Base-by-base conservation (phyloP, 2,797 vertebrate species). In the Melanotaenia maccullochi region DNA sequence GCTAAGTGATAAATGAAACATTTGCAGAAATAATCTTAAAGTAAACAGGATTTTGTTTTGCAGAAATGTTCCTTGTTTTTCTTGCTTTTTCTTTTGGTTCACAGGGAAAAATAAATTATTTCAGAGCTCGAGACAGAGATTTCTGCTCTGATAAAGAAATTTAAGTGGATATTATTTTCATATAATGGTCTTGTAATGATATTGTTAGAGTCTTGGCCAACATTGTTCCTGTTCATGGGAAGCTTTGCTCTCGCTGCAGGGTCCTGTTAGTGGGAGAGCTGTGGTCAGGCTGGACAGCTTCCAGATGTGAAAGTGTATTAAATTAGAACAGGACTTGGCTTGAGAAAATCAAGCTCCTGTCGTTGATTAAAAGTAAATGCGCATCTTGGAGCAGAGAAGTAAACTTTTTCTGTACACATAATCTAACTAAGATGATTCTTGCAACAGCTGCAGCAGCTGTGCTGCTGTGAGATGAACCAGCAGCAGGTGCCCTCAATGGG, bases 261-360 rank as follows among this genome's bases (percentile, higher is more conserved):
- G 33, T 22, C 65, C 47, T 49, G 61, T 65, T 44, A 14, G 63
- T 68, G 71, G 66, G 73, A 60, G 69, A 57, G 68, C 76, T 70
- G 73, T 44, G 72, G 83, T 61, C 0, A 12, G 24, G 56, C 51
- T 13, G 71, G 67, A 81, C 28, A 1, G 16, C 49, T 79, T 78
- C 87, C 81, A 88, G 84, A 88, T 85, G 89, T 78, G 60, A 54
- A 59, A 5, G 28, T 63, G 24, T 12, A 20, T 40, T 22, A 56
- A 60, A 63, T 61, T 7, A 25, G 64, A 68, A 44, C 69, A 28
- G 51, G 51, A 52, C 24, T 58, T 44, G 20, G 24, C 51, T 20
- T 30, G 47, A 74, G 52, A 47, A 69, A 65, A 11, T 64, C 22
- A 44, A 12, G 38, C 63, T 49, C 40, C 32, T 42, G 33, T 38